Base-by-base conservation (phyloP, 2,888 invertebrate genomes). In the Portevinia maculata region DNA sequence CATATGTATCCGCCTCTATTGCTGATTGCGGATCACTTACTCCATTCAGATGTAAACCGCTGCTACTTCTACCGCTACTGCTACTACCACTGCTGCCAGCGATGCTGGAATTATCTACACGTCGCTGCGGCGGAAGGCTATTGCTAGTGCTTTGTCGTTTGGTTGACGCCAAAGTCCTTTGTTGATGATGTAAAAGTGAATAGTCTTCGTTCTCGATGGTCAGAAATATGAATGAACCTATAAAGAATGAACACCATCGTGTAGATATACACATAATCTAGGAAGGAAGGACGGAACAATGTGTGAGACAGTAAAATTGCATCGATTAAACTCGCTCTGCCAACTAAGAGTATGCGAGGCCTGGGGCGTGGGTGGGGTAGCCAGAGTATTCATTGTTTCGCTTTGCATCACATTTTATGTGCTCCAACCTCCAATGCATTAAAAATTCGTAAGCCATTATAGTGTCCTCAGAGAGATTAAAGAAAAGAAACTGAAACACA, bases 221-320 rank as follows among this genome's bases (percentile, higher is more conserved):
- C 87, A 97, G 92, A 91, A 97, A 97, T 91, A 96, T 94, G 89
- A 96, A 95, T 71, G 96, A 95, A 64, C 95, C 95, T 88, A 50
- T 46, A 69, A 73, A 59, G 30, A 48, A 19, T 53, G 15, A 13
- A 13, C 34, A 62, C 28, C 44, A 52, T 13, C 21, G 11, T 53
- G 30, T 13, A 44, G 37, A 30, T 74, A 19, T 17, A 46, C 30
- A n/a, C 19, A 41, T 24, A 2, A 24, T 30, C 11, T 24, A 64
- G 44, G 44, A 55, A 60, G 50, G 39, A 52, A 44, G 59, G 41
- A 55, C 21, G 53, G 30, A 53, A 53, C 53, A 57, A 62, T 69
- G 48, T 67, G 55, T 59, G 62, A 69, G 41, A 50, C 55, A 64
- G 37, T 67, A 57, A 79, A 74, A 79, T 79, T 67, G 60, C 41